Percentiles rank a stretch among this genome's conserved stretches.
phyloP scores from a whole-genome alignment of 2,113 vertebrate genomes.

The Platysternon megacephalum region DNA sequence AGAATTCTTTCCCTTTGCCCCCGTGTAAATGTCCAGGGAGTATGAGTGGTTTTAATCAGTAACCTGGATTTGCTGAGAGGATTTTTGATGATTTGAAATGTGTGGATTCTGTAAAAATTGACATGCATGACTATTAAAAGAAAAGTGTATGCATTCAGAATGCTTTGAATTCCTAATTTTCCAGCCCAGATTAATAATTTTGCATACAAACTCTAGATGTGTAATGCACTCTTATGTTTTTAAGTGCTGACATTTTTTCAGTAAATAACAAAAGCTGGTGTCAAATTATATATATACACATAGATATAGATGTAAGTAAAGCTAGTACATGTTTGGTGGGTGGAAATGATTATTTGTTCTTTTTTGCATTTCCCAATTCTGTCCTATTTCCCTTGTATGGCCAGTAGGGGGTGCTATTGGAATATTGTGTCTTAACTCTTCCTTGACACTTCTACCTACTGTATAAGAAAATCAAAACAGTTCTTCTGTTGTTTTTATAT shows the following conservation, averaged over 20 bases:
- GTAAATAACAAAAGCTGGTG: not conserved
- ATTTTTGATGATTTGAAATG: not conserved
- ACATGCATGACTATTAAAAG: fast-evolving
- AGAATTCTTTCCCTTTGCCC: not conserved
- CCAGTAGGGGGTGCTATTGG: not conserved
- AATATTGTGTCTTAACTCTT: not conserved
- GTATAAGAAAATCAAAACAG: not conserved
- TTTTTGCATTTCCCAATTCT: not conserved
- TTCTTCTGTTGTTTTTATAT: not conserved
- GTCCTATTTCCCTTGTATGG: not conserved
- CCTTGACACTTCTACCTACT: not conserved
- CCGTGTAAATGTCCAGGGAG: not conserved
- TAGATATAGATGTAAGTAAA: not conserved
- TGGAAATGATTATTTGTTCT: not conserved
- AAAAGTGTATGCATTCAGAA: not conserved
- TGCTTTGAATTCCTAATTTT: not conserved
- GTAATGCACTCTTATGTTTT: not conserved
- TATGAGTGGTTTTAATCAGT: not conserved
- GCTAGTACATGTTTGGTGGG: not conserved
- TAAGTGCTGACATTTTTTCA: not conserved
- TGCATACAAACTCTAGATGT: not conserved
- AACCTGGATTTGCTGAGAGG: not conserved
- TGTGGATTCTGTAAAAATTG: fast-evolving
- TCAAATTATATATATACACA: not conserved
- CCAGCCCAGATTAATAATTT: not conserved